Conservation (phyloP, 2,888 invertebrate species). For the Glyphotaelius pellucidus region DNA sequence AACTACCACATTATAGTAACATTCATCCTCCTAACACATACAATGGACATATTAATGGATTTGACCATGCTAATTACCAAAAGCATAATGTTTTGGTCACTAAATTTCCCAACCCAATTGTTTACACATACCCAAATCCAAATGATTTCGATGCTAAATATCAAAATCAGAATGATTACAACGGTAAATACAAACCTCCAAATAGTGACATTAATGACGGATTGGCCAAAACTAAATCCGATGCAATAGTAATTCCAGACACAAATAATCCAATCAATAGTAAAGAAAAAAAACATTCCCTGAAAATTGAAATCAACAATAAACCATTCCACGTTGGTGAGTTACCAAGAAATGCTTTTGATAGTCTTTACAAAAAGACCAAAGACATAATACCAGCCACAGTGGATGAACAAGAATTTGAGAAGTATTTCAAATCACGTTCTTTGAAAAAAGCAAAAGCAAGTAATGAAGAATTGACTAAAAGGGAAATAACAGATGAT, state of each 20-base stretch:
- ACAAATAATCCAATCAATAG: background rate
- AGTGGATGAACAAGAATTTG: background rate
- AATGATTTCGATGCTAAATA: background rate
- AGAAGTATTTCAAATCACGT: background rate
- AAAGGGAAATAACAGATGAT: background rate
- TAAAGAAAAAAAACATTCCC: background rate
- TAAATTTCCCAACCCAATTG: background rate
- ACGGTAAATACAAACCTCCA: background rate
- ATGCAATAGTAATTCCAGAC: background rate
- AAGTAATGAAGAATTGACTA: background rate
- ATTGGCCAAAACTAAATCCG: background rate
- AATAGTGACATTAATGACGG: background rate
- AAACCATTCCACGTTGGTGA: background rate
- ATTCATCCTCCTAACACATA: background rate
- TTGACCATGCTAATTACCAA: background rate
- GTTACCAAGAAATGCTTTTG: conserved; percentile 4
- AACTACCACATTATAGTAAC: background rate
- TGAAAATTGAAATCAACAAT: background rate
- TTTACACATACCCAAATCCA: background rate
- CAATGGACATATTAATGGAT: background rate
- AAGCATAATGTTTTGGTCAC: background rate
- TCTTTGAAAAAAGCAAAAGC: background rate
- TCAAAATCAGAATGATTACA: background rate
- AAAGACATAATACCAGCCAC: background rate
- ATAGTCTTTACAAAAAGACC: background rate